These are phyloP conservation scores for Alectura lathami DNA, from an alignment of 2,113 vertebrate genomes.

Conservation along the genomic window DNA sequence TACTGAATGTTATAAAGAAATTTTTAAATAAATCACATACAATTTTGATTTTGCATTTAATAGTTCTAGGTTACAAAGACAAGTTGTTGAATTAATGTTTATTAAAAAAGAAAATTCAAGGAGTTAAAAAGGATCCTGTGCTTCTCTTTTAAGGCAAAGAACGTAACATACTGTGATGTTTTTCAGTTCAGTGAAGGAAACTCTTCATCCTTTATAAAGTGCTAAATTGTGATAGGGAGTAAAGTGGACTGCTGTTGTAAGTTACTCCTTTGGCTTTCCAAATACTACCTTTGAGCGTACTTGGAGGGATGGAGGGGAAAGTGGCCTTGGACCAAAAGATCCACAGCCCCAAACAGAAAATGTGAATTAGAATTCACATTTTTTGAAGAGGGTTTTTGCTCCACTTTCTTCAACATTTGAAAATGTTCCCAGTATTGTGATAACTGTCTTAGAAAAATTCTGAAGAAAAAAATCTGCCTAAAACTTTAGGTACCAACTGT, in stretches of 20 bases:
- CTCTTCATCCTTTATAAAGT: neutral
- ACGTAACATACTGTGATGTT: neutral
- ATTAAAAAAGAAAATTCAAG: neutral
- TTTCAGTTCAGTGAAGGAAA: neutral
- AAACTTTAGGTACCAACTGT: neutral
- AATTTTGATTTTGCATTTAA: neutral
- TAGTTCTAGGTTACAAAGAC: neutral
- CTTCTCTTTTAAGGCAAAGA: neutral
- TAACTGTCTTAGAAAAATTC: neutral
- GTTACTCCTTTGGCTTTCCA: neutral
- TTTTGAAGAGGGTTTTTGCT: neutral
- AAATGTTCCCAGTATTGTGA: neutral
- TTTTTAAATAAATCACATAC: neutral
- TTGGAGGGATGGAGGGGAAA: neutral
- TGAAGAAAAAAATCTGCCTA: neutral
- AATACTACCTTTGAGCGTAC: neutral
- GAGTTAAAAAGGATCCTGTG: neutral
- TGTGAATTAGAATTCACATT: neutral
- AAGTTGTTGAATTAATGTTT: neutral
- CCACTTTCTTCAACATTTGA: neutral
- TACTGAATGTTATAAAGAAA: neutral
- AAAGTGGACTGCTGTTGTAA: neutral
- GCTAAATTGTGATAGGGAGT: neutral
- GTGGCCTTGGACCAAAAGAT: neutral
- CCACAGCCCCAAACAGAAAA: neutral